Evolutionary conservation across 2,888 invertebrate species (phyloP), one percentile per base, ranked within the genome.

Genomic region (Epinotia nisella): DNA sequence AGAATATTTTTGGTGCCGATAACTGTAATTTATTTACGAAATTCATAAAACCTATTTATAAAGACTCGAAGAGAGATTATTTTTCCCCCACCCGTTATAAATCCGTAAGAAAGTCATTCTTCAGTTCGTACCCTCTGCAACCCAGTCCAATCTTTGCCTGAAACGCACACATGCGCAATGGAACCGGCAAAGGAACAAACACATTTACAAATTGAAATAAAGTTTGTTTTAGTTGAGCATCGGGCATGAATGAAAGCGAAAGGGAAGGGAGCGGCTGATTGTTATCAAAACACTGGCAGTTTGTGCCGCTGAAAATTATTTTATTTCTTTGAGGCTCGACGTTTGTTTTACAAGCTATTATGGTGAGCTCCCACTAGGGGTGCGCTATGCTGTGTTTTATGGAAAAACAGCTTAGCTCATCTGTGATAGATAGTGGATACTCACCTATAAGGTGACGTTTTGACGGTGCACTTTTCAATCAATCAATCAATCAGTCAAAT

Each of bases 181-280:
- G 68, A 76, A 78, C 80, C 79, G 81, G 76, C 81, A 81, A 79
- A 79, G 83, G 81, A 82, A 90, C 81, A 84, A 91, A 89, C 90
- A 92, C 91, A 90, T 84, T 85, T 84, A 87, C 85, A 89, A 91
- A 90, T 88, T 89, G 91, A 90, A 92, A 93, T 93, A 91, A 92
- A 93, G 91, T 92, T 92, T 90, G 91, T 90, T 93, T 93, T 92
- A 93, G 93, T 93, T 92, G 91, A 88, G 89, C 89, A 90, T 85
- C 87, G 86, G 87, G 89, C 89, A 87, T 91, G 91, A 91, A 91
- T 91, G 93, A 91, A 91, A 92, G 87, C 83, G 92, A 92, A 90
- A 92, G 90, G 89, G 87, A 84, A 67, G 66, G 74, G 60, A 78
- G 80, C 78, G 80, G 78, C 76, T 79, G 85, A 88, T 89, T 89